phyloP scores from a whole-genome alignment of 2,113 vertebrate genomes.

The Leucopternis melanops region DNA sequence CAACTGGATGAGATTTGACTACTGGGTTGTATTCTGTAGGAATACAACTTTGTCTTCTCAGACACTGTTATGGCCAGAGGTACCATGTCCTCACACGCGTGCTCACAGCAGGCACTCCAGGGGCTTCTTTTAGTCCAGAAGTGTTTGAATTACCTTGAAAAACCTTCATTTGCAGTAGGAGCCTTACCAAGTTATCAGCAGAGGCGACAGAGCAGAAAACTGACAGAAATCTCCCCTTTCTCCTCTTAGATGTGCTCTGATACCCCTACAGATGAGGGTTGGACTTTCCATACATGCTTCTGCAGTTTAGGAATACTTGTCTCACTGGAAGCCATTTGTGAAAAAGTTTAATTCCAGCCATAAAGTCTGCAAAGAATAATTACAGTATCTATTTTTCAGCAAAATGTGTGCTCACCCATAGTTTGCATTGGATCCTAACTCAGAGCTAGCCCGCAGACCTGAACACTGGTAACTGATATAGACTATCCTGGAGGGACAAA shows the following conservation, averaged over 20 bases:
- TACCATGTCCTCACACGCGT: fast-evolving
- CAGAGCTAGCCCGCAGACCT: neutral
- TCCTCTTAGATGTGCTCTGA: neutral
- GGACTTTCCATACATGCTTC: neutral
- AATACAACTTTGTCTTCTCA: neutral
- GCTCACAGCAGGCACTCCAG: neutral
- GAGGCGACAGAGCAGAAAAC: neutral
- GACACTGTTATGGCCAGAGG: neutral
- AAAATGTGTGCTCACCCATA: neutral
- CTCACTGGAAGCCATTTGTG: neutral
- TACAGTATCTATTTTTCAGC: neutral
- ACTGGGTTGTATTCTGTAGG: neutral
- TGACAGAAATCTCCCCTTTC: neutral
- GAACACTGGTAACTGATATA: neutral
- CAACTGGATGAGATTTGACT: neutral
- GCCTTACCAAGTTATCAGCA: neutral
- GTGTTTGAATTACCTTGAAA: neutral
- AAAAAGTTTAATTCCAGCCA: neutral
- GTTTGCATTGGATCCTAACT: neutral
- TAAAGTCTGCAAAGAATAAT: neutral
- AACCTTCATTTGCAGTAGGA: neutral
- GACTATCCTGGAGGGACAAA: neutral
- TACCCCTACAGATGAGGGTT: neutral
- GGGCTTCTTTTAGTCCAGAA: neutral
- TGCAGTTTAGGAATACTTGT: neutral